A percentile compares a stretch with the other conserved stretches of the same genome.
Evolutionary conservation across 2,113 vertebrate genomes (phyloP).

Genomic region (Dinomys branickii): DNA sequence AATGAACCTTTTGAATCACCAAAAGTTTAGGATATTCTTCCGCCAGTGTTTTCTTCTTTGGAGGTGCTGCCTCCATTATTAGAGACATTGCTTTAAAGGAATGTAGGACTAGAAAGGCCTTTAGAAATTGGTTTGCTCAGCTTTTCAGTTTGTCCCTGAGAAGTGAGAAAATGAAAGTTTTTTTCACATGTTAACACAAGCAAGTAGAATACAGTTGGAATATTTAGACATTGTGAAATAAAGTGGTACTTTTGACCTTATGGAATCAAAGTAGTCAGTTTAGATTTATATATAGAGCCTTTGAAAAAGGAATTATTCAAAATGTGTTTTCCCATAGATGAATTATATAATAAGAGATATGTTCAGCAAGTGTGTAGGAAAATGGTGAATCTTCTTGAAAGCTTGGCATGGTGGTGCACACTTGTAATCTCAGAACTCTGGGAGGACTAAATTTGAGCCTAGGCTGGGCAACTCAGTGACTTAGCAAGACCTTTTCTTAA

Average conservation of each 20-base stretch:
- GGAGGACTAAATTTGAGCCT: background rate
- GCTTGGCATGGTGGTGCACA: background rate
- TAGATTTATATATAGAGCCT: background rate
- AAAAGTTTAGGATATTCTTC: background rate
- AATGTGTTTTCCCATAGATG: background rate
- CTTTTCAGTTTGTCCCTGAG: background rate
- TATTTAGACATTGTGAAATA: constrained; percentile 19
- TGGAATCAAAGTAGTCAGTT: background rate
- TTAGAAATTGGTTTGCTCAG: background rate
- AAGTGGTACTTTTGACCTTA: background rate
- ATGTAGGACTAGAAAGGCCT: background rate
- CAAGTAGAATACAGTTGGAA: background rate
- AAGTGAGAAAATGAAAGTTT: background rate
- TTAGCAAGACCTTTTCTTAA: background rate
- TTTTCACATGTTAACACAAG: constrained; percentile 21
- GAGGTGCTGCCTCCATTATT: background rate
- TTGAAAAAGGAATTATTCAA: background rate
- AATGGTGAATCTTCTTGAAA: background rate
- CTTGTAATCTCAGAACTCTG: background rate
- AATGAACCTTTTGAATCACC: background rate
- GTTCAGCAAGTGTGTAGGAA: background rate
- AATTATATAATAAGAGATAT: background rate
- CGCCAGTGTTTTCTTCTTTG: background rate
- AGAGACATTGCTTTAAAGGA: background rate
- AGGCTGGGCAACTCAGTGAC: background rate